Evolutionary conservation across 92 coral and sea anemone genomes (phyloP), one percentile per base, ranked within the genome.

Genomic region (Paragorgia papillata): DNA sequence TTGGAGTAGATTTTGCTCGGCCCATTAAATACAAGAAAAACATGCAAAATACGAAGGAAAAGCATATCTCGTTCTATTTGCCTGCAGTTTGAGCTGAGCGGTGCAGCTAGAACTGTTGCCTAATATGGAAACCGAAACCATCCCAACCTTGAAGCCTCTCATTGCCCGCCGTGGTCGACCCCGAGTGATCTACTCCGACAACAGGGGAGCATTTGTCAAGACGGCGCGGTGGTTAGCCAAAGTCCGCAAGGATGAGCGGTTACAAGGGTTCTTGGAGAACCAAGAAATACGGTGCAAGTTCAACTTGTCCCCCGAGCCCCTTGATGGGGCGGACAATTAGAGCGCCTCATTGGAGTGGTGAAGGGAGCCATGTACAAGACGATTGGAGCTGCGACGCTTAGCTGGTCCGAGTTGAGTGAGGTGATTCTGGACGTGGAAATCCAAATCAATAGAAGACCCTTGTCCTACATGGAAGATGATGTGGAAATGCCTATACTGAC

Each of bases 1-100:
- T 76, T 14, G 35, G 81, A 26, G 22, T 40, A 18, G 81, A 76
- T 44, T 76, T 59, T 61, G 81, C 81, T 6, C 57, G 81, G 18
- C 82, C 82, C 15, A 40, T 76, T 18, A 22, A 44, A 10, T 76
- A 76, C 70, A 34, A 44, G 62, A 56, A 44, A 32, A n/a, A 17
- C 50, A 18, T 30, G 59, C 1, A 2, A 69, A 69, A 60, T 13
- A 27, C n/a, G 75, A 46, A 53, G 60, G 59, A 10, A 46, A 69
- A 28, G 60, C 75, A 29, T 69, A 69, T 31, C 41, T 46, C 57
- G 39, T 30, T 21, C 10, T 69, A 18, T 69, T 46, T 31, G 53
- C 75, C 17, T 69, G 75, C 75, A 69, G 75, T 32, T 32, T 69
- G 41, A 39, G 57, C 28, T 28, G 60, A 46, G 75, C 75, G 0